Evolutionary conservation across 2,113 vertebrate species (phyloP), one percentile per base, ranked within the genome.

Genomic region (Plectropomus leopardus): DNA sequence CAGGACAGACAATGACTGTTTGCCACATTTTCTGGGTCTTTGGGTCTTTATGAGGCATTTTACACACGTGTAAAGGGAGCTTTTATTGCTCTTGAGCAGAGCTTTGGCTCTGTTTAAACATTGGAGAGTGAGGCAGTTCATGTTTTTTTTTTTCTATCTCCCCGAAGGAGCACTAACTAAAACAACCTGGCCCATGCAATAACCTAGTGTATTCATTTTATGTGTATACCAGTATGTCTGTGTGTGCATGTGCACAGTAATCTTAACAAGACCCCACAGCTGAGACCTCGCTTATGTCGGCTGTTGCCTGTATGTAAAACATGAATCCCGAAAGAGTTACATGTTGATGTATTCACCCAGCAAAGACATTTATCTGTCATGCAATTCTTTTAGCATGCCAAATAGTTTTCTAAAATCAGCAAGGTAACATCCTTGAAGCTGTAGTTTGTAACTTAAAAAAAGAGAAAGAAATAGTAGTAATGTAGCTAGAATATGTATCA

Each of bases 21-120:
- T 83, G 63, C 36, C 0, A 15, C 57, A 87, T 90, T 90, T 86
- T 85, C 88, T 59, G 85, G 85, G 75, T 85, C 86, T 90, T 88
- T 90, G 73, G 74, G 75, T 87, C 72, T 92, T 92, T 90, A 88
- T 88, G 90, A 88, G 78, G 85, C 85, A 70, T 92, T 94, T 92
- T 89, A 92, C 80, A 88, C 72, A 59, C 2, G 59, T 83, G 78
- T 90, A 80, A 88, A 89, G 28, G 48, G 57, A 73, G 63, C 64
- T 3, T 90, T 91, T 91, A 88, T 78, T 82, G 70, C 69, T 78
- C 57, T 78, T 44, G 57, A 81, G 69, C 72, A 76, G 69, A 86
- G 72, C 72, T 66, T 68, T 83, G 61, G 74, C 82, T 81, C 70
- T 72, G 36, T 73, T 87, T 78, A 64, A 86, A 71, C 57, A 48